Percentiles rank a stretch among this genome's conserved stretches.
phyloP scores from a whole-genome alignment of 1,140 invertebrate genomes.

The Cheumatopsyche charites region DNA sequence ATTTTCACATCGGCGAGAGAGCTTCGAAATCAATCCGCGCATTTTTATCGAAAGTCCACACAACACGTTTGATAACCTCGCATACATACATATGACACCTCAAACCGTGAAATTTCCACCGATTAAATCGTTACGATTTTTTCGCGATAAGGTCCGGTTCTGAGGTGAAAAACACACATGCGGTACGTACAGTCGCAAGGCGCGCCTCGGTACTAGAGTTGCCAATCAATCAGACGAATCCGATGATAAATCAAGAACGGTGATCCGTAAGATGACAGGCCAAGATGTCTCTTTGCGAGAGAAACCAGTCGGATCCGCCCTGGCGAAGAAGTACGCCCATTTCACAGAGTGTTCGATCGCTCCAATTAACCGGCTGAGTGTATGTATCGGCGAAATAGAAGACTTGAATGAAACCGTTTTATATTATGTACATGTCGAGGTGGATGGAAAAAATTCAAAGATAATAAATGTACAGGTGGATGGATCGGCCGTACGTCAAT shows the following conservation, averaged over 20 bases:
- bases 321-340: no score
- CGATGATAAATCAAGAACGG: constrained; percentile 32
- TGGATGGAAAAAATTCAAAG: background rate
- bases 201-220: background rate
- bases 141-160: background rate
- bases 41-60: no score
- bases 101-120: background rate
- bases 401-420: constrained; percentile 18
- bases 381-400: constrained; percentile 18
- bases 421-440: background rate
- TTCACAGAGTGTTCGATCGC: background rate
- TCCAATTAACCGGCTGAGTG: constrained; percentile 21
- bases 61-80: no score
- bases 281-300: constrained; percentile 30
- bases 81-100: background rate
- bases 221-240: constrained; percentile 33
- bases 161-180: background rate
- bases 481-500: constrained; percentile 2
- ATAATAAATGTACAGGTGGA: background rate
- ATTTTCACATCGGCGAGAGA: no score
- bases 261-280: constrained; percentile 34
- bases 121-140: background rate
- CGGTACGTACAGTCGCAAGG: background rate
- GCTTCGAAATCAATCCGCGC: no score
- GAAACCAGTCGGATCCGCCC: constrained; percentile 8